Conservation (phyloP, 2,113 vertebrate genomes). For the Oryzias woworae region DNA sequence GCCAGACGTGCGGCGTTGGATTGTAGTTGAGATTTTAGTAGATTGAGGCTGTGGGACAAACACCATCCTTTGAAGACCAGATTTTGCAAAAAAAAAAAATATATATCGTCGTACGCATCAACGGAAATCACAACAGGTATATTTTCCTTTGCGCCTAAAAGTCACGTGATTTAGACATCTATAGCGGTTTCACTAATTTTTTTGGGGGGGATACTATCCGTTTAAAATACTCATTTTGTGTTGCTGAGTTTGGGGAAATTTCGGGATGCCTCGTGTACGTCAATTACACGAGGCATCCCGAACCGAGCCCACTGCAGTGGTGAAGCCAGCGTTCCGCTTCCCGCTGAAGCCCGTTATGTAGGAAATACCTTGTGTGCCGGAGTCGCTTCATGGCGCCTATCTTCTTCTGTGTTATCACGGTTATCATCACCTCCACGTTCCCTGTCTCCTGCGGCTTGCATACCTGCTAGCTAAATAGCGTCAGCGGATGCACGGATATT, state of each 20-base stretch:
- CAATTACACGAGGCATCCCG: too few species aligned
- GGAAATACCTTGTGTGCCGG: conserved; percentile 2
- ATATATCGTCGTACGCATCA: conserved; percentile 26
- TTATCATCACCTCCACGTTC: conserved; percentile 45
- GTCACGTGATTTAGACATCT: conserved; percentile 56
- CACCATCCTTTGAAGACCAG: conserved; percentile 37
- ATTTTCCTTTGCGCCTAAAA: conserved; percentile 11
- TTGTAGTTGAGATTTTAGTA: conserved; percentile 50
- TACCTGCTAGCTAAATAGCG: conserved; percentile 8
- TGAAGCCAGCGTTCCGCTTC: neutral
- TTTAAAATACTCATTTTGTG: neutral
- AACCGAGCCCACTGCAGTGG: neutral
- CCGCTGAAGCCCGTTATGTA: conserved; percentile 5
- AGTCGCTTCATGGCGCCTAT: conserved; percentile 56
- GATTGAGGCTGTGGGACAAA: conserved; percentile 35
- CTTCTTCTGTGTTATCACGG: conserved; percentile 41
- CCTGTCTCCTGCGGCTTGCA: too few species aligned
- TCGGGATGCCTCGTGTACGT: neutral
- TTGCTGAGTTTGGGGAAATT: neutral
- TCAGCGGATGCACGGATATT: too few species aligned
- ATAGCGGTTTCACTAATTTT: conserved; percentile 14
- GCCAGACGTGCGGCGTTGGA: conserved; percentile 53
- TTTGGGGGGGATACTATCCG: neutral
- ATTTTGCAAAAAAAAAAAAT: conserved; percentile 9
- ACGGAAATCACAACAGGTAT: conserved; percentile 57